Evolutionary conservation across 92 coral and sea anemone species (phyloP), one percentile per base, ranked within the genome.

Genomic region (Palythoa grandis): DNA sequence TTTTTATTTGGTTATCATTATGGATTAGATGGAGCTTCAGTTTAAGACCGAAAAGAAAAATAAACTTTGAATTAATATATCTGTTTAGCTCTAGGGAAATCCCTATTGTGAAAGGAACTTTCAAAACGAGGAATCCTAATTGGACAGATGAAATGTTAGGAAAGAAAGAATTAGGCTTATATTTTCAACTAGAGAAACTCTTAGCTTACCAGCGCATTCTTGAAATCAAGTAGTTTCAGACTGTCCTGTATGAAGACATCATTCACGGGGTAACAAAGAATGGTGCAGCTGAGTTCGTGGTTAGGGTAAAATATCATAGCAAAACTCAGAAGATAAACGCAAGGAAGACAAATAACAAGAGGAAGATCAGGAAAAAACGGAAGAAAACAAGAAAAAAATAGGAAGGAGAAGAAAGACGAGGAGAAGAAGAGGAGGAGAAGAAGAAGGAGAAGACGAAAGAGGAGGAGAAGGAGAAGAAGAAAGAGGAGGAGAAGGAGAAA

Each of bases 221-320:
- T 79, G 68, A 89, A 90, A 48, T 83, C 82, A 4, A 96, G 92
- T 50, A 75, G 86, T 88, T 60, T 95, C 60, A 95, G 74, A 72
- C 97, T 88, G 68, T 88, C 90, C 68, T 93, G 99, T 75, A 96
- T 87, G 71, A 96, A 96, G 68, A 92, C 93, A 63, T 95, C 96
- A 74, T 96, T 96, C 22, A 96, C 91, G 10, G 98, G 98, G 89
- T 94, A 95, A 65, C 29, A 13, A 56, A 56, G 19, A 56, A 56
- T 12, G 19, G 61, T 16, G 19, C 16, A 56, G 19, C 19, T 56
- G 15, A 56, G 61, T 56, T 12, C 16, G 19, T 12, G 61, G 19
- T 56, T 12, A 12, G 61, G 15, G 61, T 29, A 29, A 29, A 29
- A 29, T 1, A 29, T 29, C 35, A 29, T 1, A 29, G 1, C 35